Evolutionary conservation across 1,140 invertebrate species (phyloP).

Genomic region (Drosophila teissieri): DNA sequence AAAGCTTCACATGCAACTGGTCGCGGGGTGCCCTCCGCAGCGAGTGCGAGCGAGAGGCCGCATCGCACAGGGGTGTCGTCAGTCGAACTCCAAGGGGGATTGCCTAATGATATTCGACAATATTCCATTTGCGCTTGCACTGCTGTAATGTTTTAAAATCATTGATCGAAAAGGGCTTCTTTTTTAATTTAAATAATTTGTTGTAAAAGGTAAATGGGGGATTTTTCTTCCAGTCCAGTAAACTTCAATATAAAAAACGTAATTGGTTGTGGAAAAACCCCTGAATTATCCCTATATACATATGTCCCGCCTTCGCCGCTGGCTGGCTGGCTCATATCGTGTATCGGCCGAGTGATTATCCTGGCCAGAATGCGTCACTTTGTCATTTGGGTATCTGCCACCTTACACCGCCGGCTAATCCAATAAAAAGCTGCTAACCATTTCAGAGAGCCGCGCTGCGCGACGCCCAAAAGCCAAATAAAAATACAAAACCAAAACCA

Average conservation of each 20-base stretch:
- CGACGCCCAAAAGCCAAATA: constrained; percentile 59
- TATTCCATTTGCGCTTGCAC: not conserved
- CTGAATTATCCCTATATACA: too few species aligned
- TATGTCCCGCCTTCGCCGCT: constrained; percentile 2
- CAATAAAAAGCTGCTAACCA: constrained; percentile 73
- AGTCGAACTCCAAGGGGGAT: not conserved
- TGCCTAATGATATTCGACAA: not conserved
- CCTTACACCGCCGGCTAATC: constrained; percentile 63
- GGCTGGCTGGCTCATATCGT: not conserved
- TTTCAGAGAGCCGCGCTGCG: constrained; percentile 58
- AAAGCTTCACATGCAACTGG: constrained; percentile 69
- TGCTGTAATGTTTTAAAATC: too few species aligned
- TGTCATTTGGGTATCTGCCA: constrained; percentile 44
- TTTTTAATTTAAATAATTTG: not conserved
- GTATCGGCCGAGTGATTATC: constrained; percentile 47
- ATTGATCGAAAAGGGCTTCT: too few species aligned
- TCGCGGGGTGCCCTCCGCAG: constrained; percentile 25
- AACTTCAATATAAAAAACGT: not conserved
- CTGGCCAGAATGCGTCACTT: constrained; percentile 50
- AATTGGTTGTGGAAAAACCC: not conserved
- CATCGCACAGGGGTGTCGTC: constrained; percentile 1
- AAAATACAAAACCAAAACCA: too few species aligned
- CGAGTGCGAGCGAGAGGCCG: constrained; percentile 6
- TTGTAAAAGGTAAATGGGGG: too few species aligned
- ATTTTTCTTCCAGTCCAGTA: too few species aligned